Conservation (phyloP, 2,113 vertebrate genomes). For the Lota lota region DNA sequence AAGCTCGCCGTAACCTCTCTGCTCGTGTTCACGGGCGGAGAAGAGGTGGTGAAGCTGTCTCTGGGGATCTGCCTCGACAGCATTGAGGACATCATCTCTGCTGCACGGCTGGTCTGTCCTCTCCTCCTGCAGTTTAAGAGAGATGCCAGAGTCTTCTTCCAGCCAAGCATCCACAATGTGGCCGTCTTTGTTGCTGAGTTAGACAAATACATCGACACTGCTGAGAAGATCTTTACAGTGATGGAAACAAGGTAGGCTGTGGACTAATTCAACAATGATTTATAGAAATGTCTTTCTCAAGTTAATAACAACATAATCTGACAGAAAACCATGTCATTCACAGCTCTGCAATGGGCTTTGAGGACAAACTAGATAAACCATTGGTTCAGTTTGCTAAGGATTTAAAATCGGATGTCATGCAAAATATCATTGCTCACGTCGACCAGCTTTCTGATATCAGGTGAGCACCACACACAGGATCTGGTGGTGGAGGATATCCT, state of each 20-base stretch:
- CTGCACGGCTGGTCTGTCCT: constrained; percentile 42
- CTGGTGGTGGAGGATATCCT: neutral
- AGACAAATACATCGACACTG: constrained; percentile 57
- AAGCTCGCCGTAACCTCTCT: constrained; percentile 67
- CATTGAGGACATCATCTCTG: constrained; percentile 40
- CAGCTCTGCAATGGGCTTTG: constrained; percentile 14
- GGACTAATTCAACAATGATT: neutral
- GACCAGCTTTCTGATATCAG: constrained; percentile 32
- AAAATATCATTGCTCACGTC: constrained; percentile 31
- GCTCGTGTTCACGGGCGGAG: constrained; percentile 52
- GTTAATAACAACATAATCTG: neutral
- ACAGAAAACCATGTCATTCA: neutral
- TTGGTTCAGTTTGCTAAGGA: too few relatives aligned
- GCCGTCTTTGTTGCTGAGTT: constrained; percentile 60
- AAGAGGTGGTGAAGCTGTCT: constrained; percentile 34
- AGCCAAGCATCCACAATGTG: constrained; percentile 50
- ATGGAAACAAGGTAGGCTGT: constrained; percentile 40
- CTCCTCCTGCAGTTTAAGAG: constrained; percentile 64
- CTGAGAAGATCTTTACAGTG: constrained; percentile 43
- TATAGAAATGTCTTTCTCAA: neutral
- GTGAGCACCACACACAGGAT: constrained; percentile 13
- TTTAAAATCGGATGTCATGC: too few relatives aligned
- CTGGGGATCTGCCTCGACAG: constrained; percentile 10
- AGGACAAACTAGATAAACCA: too few relatives aligned
- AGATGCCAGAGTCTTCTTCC: constrained; percentile 52